A percentile compares a stretch with the other conserved stretches of the same genome.
phyloP scores from a whole-genome alignment of 2,113 vertebrate species.

The Theristicus caerulescens region DNA sequence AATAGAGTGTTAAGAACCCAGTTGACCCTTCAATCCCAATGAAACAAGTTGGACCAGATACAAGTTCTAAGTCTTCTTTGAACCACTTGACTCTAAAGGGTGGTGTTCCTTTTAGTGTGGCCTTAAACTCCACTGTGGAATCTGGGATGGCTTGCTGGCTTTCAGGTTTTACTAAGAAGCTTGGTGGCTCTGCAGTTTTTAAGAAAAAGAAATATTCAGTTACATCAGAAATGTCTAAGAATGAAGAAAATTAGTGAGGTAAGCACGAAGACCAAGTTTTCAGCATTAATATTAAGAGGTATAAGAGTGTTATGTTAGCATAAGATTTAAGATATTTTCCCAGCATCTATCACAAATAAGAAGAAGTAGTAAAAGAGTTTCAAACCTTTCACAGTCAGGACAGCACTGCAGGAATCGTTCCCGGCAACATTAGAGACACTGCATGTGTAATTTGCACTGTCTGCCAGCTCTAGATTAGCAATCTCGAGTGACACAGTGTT shows the following conservation, averaged over 20 bases:
- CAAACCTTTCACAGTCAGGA: slow-evolving; percentile 95
- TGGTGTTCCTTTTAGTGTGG: slow-evolving; percentile 89
- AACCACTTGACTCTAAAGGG: slow-evolving; percentile 95
- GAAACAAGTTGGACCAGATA: slow-evolving; percentile 89
- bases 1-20: slow-evolving; percentile 92
- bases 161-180: slow-evolving; percentile 87
- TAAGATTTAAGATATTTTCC: slow-evolving; percentile 37
- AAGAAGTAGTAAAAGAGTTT: slow-evolving; percentile 48
- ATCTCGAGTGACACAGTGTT: slow-evolving; percentile 87
- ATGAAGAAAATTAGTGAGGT: not conserved
- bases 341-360: not conserved
- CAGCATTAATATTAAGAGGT: not conserved
- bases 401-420: slow-evolving; percentile 84
- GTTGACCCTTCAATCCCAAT: slow-evolving; percentile 87
- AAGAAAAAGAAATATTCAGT: slow-evolving; percentile 69
- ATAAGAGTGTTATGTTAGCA: not conserved
- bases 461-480: slow-evolving; percentile 85
- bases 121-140: slow-evolving; percentile 89
- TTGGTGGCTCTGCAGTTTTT: slow-evolving; percentile 88
- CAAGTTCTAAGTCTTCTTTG: slow-evolving; percentile 91
- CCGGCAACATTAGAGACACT: slow-evolving; percentile 90
- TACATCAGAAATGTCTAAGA: slow-evolving; percentile 38
- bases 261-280: not conserved
- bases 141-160: slow-evolving; percentile 87
- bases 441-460: slow-evolving; percentile 90